Percentiles rank a stretch among this genome's conserved stretches.
Conservation (phyloP, 64 coral and sea anemone genomes). For the Montipora efflorescens region DNA sequence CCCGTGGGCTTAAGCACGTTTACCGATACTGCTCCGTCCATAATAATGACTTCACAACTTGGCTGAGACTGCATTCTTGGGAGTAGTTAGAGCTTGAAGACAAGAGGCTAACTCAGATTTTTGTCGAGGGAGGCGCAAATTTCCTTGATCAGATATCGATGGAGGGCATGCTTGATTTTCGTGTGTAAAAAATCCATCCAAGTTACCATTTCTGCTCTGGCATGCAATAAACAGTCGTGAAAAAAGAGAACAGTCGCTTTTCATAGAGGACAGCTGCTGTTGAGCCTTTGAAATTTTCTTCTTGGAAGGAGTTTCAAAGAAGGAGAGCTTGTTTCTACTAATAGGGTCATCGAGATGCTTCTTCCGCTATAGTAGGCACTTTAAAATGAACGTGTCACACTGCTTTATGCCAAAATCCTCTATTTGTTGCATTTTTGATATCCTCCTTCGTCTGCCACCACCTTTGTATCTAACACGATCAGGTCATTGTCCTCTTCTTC, state of each 20-base stretch:
- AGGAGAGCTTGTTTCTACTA: background rate
- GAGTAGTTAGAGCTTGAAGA: slow-evolving; percentile 18
- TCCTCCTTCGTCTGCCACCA: background rate
- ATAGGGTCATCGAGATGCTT: background rate
- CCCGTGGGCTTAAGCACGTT: slow-evolving; percentile 41
- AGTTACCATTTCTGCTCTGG: too few relatives aligned
- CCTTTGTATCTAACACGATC: slow-evolving; percentile 53
- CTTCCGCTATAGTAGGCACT: background rate
- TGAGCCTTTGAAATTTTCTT: background rate
- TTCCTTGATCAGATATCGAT: slow-evolving; percentile 22
- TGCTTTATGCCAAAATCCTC: slow-evolving; percentile 33
- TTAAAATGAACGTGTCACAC: slow-evolving; percentile 21
- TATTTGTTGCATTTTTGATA: slow-evolving; percentile 5
- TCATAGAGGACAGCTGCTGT: slow-evolving; percentile 55
- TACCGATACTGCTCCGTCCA: slow-evolving; percentile 16
- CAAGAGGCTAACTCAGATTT: slow-evolving; percentile 61
- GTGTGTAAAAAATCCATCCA: too few relatives aligned
- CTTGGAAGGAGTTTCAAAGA: background rate
- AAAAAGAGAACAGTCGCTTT: slow-evolving; percentile 52
- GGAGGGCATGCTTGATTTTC: too few relatives aligned
- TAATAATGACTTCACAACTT: slow-evolving; percentile 16
- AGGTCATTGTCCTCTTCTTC: slow-evolving; percentile 24
- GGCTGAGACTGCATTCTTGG: background rate
- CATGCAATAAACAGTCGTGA: slow-evolving; percentile 6
- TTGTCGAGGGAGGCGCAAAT: slow-evolving; percentile 54